phyloP scores from a whole-genome alignment of 2,113 vertebrate species.

The Hystrix brachyura region DNA sequence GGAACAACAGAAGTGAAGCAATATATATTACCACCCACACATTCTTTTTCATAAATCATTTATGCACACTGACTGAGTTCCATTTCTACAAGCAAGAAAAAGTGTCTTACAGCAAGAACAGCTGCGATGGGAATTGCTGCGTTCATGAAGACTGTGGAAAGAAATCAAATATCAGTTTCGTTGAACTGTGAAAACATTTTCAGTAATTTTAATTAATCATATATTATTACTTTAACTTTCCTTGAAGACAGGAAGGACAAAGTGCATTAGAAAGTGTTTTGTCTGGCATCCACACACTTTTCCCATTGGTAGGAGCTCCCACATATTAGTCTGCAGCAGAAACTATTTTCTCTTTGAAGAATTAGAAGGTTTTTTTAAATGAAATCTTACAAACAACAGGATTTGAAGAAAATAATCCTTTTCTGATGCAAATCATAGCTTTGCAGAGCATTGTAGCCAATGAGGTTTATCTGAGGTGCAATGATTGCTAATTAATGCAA shows the following conservation, averaged over 20 bases:
- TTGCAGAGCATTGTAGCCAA: too few relatives aligned
- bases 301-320: background rate
- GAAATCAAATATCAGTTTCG: slow-evolving; percentile 79
- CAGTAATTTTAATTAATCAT: slow-evolving; percentile 61
- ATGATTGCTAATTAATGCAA: background rate
- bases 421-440: background rate
- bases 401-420: slow-evolving; percentile 26
- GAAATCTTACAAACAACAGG: slow-evolving; percentile 37
- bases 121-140: slow-evolving; percentile 98
- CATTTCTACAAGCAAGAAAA: slow-evolving; percentile 38
- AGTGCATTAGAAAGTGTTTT: background rate
- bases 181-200: slow-evolving; percentile 4
- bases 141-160: slow-evolving; percentile 97
- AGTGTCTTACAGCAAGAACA: slow-evolving; percentile 94
- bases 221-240: slow-evolving; percentile 17
- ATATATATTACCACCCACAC: background rate
- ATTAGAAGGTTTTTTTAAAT: background rate
- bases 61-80: background rate
- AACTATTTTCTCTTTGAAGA: slow-evolving; percentile 56
- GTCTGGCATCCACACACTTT: background rate
- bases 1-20: background rate
- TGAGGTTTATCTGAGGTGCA: too few relatives aligned
- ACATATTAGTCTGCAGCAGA: slow-evolving; percentile 58
- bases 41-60: background rate
- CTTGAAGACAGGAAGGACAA: background rate